These are phyloP conservation scores for Pelmatolapia mariae DNA, from an alignment of 2,113 vertebrate genomes.

Conservation along the genomic window DNA sequence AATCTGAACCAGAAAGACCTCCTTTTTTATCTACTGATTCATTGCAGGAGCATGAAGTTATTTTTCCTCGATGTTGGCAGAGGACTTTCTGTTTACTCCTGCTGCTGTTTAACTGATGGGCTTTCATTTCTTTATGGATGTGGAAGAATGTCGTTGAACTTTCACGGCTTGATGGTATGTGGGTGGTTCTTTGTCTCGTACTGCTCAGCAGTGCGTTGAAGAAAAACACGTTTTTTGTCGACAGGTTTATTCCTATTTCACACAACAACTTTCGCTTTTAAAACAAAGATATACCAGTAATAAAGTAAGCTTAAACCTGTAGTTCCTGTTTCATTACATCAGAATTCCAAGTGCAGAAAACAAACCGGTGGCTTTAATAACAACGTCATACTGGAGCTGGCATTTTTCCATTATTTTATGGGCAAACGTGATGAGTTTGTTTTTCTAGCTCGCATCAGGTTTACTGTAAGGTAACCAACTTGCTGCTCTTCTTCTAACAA, in stretches of 20 bases:
- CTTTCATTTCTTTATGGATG: background rate
- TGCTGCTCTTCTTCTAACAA: background rate
- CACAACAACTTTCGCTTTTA: background rate
- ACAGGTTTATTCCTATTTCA: background rate
- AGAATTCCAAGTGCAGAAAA: background rate
- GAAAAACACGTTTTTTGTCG: fast-evolving
- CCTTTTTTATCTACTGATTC: fast-evolving
- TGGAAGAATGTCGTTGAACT: fast-evolving
- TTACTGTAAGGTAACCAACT: background rate
- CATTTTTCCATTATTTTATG: background rate
- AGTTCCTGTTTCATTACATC: background rate
- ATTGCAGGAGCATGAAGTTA: background rate
- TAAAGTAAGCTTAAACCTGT: background rate
- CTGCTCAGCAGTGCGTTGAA: background rate
- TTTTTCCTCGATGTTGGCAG: background rate
- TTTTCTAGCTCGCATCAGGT: fast-evolving
- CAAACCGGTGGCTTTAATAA: background rate
- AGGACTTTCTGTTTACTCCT: background rate
- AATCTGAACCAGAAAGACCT: background rate
- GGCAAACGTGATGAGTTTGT: fast-evolving
- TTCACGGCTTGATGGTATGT: background rate
- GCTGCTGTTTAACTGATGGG: background rate
- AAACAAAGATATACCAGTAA: background rate
- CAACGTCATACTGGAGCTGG: background rate
- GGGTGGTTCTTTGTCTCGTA: background rate